phyloP scores from a whole-genome alignment of 1,140 invertebrate species.

The Rhagoletis pomonella region DNA sequence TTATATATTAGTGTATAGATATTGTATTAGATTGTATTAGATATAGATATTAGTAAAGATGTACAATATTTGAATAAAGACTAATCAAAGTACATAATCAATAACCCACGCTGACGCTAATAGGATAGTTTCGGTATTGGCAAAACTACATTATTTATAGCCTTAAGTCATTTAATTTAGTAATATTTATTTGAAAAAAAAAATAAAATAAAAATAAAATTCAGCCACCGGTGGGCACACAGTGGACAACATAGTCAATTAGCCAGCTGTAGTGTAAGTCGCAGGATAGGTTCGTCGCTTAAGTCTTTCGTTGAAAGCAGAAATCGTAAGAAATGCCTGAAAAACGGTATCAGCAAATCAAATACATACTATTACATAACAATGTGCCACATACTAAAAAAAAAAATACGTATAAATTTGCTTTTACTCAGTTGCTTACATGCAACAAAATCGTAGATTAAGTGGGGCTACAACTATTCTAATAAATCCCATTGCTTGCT shows the following conservation, averaged over 20 bases:
- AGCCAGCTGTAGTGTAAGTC: neutral
- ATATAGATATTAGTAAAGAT: no score
- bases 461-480: constrained; percentile 40
- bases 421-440: neutral
- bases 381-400: constrained; percentile 7
- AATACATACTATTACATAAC: neutral
- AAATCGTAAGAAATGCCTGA: neutral
- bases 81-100: no score
- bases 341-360: neutral
- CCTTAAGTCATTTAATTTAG: neutral
- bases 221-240: neutral
- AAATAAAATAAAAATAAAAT: neutral
- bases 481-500: constrained; percentile 24
- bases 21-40: no score
- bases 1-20: no score
- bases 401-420: neutral
- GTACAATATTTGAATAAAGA: no score
- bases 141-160: neutral
- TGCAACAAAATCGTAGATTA: neutral
- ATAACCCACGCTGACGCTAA: neutral
- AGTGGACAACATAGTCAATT: neutral
- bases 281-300: constrained; percentile 21
- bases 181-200: neutral
- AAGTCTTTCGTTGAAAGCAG: neutral
- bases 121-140: neutral